These are phyloP conservation scores for Eriosoma lanigerum DNA, from an alignment of 1,140 invertebrate genomes.

Conservation along the genomic window DNA sequence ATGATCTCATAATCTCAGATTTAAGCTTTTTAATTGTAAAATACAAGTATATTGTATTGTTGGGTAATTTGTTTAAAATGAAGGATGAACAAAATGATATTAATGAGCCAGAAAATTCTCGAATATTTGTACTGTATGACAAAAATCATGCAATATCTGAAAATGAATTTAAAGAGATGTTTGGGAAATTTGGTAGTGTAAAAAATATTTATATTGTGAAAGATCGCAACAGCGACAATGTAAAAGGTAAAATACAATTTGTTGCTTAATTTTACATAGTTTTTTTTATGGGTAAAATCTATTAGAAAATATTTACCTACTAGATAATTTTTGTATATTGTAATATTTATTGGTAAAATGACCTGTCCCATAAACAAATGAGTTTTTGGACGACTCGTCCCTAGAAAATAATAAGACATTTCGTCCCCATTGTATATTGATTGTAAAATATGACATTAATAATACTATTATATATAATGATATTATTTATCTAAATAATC, in stretches of 20 bases:
- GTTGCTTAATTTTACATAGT: neutral
- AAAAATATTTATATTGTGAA: constrained; percentile 48
- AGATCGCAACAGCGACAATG: constrained; percentile 38
- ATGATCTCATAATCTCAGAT: neutral
- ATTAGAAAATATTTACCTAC: too few relatives aligned
- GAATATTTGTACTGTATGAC: constrained; percentile 44
- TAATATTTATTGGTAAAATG: too few relatives aligned
- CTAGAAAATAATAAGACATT: too few relatives aligned
- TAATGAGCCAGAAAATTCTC: constrained; percentile 45
- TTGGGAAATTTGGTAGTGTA: constrained; percentile 35
- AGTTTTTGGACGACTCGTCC: too few relatives aligned
- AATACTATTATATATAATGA: too few relatives aligned
- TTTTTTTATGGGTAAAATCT: too few relatives aligned
- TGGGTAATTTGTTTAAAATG: neutral
- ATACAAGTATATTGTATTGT: too few relatives aligned
- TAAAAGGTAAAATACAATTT: constrained; percentile 15
- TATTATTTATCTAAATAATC: too few relatives aligned
- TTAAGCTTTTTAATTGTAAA: neutral
- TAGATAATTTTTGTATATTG: too few relatives aligned
- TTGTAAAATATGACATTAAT: too few relatives aligned
- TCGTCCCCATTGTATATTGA: too few relatives aligned
- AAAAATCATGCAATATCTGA: constrained; percentile 46
- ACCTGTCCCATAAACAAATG: too few relatives aligned
- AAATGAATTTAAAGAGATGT: constrained; percentile 36
- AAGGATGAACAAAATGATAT: constrained; percentile 44